Base-by-base conservation (phyloP, 2,797 vertebrate species). In the Pseudotriccus pelzelni region DNA sequence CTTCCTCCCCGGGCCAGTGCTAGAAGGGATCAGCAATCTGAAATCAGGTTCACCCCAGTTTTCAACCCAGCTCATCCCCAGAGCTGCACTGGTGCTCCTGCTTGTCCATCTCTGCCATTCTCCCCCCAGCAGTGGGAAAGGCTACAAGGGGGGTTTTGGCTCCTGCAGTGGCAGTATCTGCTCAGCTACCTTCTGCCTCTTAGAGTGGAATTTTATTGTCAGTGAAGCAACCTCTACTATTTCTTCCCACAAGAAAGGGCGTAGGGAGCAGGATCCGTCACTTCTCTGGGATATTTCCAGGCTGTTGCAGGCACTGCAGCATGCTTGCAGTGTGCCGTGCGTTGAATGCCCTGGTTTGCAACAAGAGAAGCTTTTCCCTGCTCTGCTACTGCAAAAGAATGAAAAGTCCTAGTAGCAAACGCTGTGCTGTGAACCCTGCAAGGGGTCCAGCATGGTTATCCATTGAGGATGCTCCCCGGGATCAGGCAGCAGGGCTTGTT, bases 361-460 rank as follows among this genome's bases (percentile, higher is more conserved):
- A 34, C 12, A 63, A 30, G 59, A 76, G 36, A 3, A 75, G 21
- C n/a, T 36, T 76, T 27, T 73, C 30, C 69, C 30, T 55, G 30
- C 43, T 70, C 47, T 60, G 56, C 47, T 62, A 50, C n/a, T 73
- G 49, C 59, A 46, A 37, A 83, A n/a, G 58, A 64, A 47, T 39
- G 30, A 68, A 62, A 60, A 73, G 17, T 9, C 64, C 46, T 14
- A 15, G 30, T 30, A 37, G 68, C 53, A 63, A 89, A 55, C 66
- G 21, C 39, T 4, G 2, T 1, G 2, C 25, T 17, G 14, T 37
- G 49, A 73, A 66, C 14, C 27, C 36, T 1, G 1, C 27, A 8
- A 1, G 3, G 11, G 7, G 4, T 34, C 50, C 55, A 68, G 60
- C 0, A 0, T 46, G 60, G 36, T n/a, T 32, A 12, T 14, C 18